Base-by-base conservation (phyloP, 1,140 invertebrate species). In the Acromyrmex heyeri region DNA sequence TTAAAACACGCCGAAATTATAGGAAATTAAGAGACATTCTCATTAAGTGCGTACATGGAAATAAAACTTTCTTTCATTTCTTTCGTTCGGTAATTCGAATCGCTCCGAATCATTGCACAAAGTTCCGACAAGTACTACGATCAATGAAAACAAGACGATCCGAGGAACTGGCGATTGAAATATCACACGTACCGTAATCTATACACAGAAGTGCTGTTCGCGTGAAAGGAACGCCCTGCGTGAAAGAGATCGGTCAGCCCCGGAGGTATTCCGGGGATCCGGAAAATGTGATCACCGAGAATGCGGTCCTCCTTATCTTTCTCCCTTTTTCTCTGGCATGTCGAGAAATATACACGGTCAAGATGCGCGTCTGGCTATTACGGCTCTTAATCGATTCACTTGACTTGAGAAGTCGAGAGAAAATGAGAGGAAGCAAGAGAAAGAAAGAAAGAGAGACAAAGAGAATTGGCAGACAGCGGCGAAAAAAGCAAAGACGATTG, bases 401-500 rank as follows among this genome's bases (percentile, higher is more conserved):
- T 38, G 65, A 30, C 50, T 59, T 50, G 50, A 70, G 50, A 57
- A 27, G 4, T 5, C 14, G 24, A n/a, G 4, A 24, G 44, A 48
- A n/a, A 44, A 10, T 34, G 18, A 67, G 18, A 53, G 50, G 10
- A 12, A n/a, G 6, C 5, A 0, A 38, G 50, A 27, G 44, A 27
- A 12, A 30, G 44, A 27, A 16, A 30, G 44, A 27, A n/a, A 24
- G 18, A 27, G n/a, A 34, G 61, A 79, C n/a, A 18, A 30, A 38
- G 48, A 38, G 14, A 44, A 76, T 62, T 64, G 69, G 55, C 62
- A 55, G 65, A 88, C 64, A 86, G 77, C 64, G 83, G 82, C 77
- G 86, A 77, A 85, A 70, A 92, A 88, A 91, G 87, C 83, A 85
- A 86, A 85, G 79, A 69, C 88, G 82, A 88, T 91, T 83, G 88